Conservation (phyloP, 2,888 invertebrate species). For the Phorcus lineatus region DNA sequence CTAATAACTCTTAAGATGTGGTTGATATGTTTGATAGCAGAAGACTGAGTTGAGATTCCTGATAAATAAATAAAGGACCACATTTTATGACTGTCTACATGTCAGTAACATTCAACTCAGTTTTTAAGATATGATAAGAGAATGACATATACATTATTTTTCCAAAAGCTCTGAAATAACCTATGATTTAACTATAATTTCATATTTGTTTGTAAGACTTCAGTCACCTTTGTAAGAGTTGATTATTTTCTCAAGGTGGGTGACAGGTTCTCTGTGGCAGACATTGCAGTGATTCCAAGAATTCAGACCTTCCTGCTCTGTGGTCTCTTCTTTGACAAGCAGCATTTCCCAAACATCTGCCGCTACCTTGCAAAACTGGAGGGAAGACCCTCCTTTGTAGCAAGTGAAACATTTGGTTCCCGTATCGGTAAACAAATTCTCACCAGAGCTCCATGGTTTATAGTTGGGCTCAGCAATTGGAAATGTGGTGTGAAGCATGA, state of each 20-base stretch:
- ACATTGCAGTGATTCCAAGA: slow-evolving; percentile 37
- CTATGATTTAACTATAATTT: too few relatives aligned
- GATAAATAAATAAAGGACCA: too few relatives aligned
- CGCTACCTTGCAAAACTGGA: slow-evolving; percentile 29
- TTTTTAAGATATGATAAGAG: too few relatives aligned
- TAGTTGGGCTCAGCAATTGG: slow-evolving; percentile 32
- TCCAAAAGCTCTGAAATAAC: too few relatives aligned
- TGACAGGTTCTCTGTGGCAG: slow-evolving; percentile 33
- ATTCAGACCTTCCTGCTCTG: slow-evolving; percentile 28
- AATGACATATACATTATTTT: too few relatives aligned
- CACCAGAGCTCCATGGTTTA: slow-evolving; percentile 13
- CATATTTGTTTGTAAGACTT: too few relatives aligned
- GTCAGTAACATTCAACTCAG: too few relatives aligned
- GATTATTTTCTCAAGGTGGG: slow-evolving; percentile 32
- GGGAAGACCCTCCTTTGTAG: slow-evolving; percentile 6
- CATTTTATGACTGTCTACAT: too few relatives aligned
- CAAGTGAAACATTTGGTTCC: slow-evolving; percentile 13
- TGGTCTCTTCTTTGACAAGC: slow-evolving; percentile 27
- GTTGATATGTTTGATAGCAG: too few relatives aligned
- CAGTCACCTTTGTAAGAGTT: too few relatives aligned
- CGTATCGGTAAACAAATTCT: slow-evolving; percentile 23
- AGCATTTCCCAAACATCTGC: slow-evolving; percentile 38
- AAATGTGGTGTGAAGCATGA: slow-evolving; percentile 17
- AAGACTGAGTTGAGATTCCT: too few relatives aligned
- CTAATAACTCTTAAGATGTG: too few relatives aligned